A percentile compares a stretch with the other conserved stretches of the same genome.
phyloP scores from a whole-genome alignment of 2,113 vertebrate genomes.

The Passer domesticus region DNA sequence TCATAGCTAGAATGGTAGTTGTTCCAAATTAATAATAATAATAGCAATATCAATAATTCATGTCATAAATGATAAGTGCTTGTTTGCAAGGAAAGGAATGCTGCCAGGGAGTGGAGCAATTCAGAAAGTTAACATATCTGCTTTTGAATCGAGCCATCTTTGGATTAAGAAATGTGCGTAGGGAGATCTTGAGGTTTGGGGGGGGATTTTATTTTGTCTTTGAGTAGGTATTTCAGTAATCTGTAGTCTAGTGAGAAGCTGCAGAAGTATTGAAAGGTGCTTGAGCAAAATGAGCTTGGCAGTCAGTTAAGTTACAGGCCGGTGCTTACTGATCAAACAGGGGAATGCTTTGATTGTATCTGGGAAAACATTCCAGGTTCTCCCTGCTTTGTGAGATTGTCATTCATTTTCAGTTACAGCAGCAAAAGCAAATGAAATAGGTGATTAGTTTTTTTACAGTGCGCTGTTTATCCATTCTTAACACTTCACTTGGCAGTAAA shows the following conservation, averaged over 20 bases:
- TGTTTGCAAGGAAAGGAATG: background rate
- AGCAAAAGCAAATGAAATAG: background rate
- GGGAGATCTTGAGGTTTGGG: background rate
- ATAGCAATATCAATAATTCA: background rate
- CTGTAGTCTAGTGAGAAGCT: background rate
- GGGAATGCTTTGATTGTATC: background rate
- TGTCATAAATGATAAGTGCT: background rate
- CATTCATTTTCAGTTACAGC: background rate
- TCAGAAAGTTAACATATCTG: background rate
- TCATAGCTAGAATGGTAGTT: background rate
- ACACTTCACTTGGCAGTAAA: constrained; percentile 26
- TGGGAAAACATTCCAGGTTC: background rate
- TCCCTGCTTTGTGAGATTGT: background rate
- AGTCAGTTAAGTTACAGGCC: background rate
- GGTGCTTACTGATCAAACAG: background rate
- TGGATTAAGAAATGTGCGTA: background rate
- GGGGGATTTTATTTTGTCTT: background rate
- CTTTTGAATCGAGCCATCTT: background rate
- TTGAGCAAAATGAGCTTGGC: background rate
- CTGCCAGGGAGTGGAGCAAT: background rate
- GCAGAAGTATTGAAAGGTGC: background rate
- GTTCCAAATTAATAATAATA: background rate
- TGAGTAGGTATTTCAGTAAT: background rate
- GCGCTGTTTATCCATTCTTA: constrained; percentile 24
- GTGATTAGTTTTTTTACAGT: constrained; percentile 2